Base-by-base conservation (phyloP, 2,113 vertebrate genomes). In the Triplophysa siluroides region DNA sequence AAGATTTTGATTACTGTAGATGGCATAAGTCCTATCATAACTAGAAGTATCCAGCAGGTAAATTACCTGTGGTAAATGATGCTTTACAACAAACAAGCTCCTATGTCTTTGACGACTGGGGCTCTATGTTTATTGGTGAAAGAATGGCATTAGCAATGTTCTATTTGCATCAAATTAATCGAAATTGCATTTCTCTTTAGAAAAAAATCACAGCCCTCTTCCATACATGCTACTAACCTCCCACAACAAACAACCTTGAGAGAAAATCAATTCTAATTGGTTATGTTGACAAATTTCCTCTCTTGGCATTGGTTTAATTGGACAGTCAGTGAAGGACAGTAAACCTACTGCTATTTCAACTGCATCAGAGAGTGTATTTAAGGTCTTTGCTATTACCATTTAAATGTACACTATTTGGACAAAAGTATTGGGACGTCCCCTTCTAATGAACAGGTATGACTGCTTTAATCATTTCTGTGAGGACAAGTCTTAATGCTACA, bases 1-100 rank as follows among this genome's bases (percentile, higher is more conserved):
- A 80, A 70, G 47, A 50, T 62, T 54, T 67, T 83, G 78, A 83
- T 83, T 84, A 82, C 84, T 81, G 81, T 11, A 50, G 76, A 83
- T 56, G 29, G 67, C 21, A 29, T 10, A 24, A 33, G 58, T 29
- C 24, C 52, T 45, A 69, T 68, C 78, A 38, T 80, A 66, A 74
- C 62, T 58, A 24, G 26, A n/a, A 9, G 3, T 64, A 9, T 19
- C 1, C 1, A 13, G 50, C 43, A 73, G 69, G 69, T 80, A 73
- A 79, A 41, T 21, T 45, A 45, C 43, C 43, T 45, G 43, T 11
- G 43, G 43, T 45, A 45, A 45, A 45, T 45, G 43, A 11, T 45
- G 43, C 43, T 45, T 9, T 45, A 45, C 43, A 45, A 45, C 43
- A 45, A 43, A 43, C 41, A 43, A 10, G 43, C 43, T 45, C 43